Conservation (phyloP, 2,113 vertebrate genomes). For the Tenebrosternarchus preto region DNA sequence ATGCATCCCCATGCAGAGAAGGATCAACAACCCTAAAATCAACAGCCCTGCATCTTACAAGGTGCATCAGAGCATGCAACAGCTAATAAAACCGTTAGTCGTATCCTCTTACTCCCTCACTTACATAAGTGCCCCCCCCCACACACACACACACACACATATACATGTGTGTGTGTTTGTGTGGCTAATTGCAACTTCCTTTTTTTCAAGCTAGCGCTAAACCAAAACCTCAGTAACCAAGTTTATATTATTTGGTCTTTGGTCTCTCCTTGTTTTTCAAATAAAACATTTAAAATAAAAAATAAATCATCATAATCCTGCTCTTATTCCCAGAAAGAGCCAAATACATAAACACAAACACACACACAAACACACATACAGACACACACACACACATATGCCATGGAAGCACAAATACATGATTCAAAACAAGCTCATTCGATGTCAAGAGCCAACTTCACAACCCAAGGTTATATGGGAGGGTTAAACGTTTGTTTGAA, state of each 20-base stretch:
- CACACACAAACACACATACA: neutral
- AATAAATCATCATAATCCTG: no score
- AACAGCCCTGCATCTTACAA: neutral
- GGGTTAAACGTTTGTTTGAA: neutral
- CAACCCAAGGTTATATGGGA: neutral
- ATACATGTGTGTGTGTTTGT: no score
- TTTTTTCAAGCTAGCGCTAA: no score
- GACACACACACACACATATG: neutral
- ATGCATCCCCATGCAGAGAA: neutral
- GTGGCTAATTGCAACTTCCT: no score
- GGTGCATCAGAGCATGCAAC: neutral
- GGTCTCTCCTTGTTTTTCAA: no score
- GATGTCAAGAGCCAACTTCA: neutral
- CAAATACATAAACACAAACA: neutral
- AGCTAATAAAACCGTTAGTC: no score
- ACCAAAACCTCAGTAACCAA: no score
- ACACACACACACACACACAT: neutral
- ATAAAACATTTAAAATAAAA: no score
- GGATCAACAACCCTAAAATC: constrained; percentile 8
- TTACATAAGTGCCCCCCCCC: neutral
- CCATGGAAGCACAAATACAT: neutral
- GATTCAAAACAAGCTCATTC: neutral
- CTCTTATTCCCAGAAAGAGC: no score
- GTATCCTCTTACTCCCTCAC: no score
- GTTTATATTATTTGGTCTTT: no score